Evolutionary conservation across 2,888 invertebrate genomes (phyloP), one percentile per base, ranked within the genome.

Genomic region (Callosobruchus maculatus): DNA sequence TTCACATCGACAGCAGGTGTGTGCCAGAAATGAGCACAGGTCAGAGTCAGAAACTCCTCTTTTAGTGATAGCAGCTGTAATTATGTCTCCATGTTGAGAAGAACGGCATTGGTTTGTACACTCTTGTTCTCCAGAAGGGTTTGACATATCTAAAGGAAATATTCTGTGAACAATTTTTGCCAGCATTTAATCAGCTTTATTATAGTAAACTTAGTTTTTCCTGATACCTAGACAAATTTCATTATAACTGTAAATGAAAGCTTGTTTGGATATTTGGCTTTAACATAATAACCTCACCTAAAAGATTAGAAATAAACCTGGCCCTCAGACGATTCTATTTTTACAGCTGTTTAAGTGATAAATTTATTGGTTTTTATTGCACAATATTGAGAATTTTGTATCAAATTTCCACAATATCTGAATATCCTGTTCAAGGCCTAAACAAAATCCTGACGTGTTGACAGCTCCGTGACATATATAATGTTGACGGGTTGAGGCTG

Each of bases 11-110:
- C 81, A 80, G 78, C 89, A 90, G 9, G 71, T 20, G 22, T 71
- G 75, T 70, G 83, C 83, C 70, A 88, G 81, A 74, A 86, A 88
- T 2, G 87, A 83, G 76, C 86, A 85, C 71, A 93, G 84, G 49
- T 90, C 89, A 66, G 88, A 87, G 85, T 92, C 91, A 0, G 87
- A 87, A 49, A 92, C 87, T 18, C 90, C 89, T 78, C 92, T 88
- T 84, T 92, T 92, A 0, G 93, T 92, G 71, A 93, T 88, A 7
- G 92, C 91, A 77, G 91, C 89, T 0, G 90, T 91, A n/a, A 93
- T 88, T 30, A 88, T 86, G 77, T 90, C 88, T 22, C 91, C 91
- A 80, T 91, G 91, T 72, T 85, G 85, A 30, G 88, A 85, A 68
- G 92, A 92, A 79, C 85, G 88, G 81, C 92, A 92, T 78, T 89